These are phyloP conservation scores for Homalodisca vitripennis DNA, from an alignment of 1,140 invertebrate genomes.

Conservation along the genomic window DNA sequence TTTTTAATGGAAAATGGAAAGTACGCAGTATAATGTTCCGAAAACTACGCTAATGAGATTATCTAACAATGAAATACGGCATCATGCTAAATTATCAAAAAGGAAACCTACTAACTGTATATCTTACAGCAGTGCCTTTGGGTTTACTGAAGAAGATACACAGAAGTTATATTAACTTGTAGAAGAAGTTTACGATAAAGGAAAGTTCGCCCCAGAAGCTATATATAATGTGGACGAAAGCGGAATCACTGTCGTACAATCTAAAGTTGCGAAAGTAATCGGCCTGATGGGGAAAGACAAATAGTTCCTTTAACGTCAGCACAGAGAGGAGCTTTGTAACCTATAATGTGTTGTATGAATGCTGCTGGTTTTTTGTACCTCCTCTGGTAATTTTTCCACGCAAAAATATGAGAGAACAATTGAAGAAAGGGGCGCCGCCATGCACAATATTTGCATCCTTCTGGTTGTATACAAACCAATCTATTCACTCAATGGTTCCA, in stretches of 20 bases:
- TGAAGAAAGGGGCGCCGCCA: conserved; percentile 34
- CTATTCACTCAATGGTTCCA: conserved; percentile 35
- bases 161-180: conserved; percentile 42
- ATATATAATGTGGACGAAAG: conserved; percentile 47
- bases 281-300: conserved; percentile 44
- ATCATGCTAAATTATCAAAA: conserved; percentile 37
- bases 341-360: conserved; percentile 45
- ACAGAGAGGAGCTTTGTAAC: conserved; percentile 44
- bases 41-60: conserved; percentile 29
- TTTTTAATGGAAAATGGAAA: no score
- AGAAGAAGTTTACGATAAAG: conserved; percentile 33
- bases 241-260: conserved; percentile 42
- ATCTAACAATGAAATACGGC: conserved; percentile 32
- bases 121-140: conserved; percentile 43
- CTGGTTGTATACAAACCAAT: conserved; percentile 48
- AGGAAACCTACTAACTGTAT: conserved; percentile 45
- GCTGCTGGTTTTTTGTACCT: conserved; percentile 48
- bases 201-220: conserved; percentile 37
- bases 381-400: conserved; percentile 50
- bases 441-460: conserved; percentile 42
- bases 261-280: conserved; percentile 43
- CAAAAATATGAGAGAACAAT: conserved; percentile 40
- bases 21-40: no score
- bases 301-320: conserved; percentile 42
- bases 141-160: conserved; percentile 44